Base-by-base conservation (phyloP, 2,113 vertebrate species). In the Perognathus longimembris region DNA sequence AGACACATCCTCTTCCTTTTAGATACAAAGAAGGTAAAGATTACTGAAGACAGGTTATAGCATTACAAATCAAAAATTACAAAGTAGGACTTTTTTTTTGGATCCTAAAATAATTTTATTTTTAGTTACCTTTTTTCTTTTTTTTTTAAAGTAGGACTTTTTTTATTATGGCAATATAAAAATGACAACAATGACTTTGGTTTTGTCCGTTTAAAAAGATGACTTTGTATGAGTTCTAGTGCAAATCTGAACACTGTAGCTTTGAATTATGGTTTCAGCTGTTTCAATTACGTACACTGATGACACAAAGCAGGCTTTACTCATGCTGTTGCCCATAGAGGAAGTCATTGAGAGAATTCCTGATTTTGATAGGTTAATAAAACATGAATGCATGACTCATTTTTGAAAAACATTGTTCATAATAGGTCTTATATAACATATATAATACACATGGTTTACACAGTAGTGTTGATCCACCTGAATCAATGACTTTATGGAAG, bases 361-460 rank as follows among this genome's bases (percentile, higher is more conserved):
- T 69, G 64, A 63, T 88, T 88, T 73, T 75, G 70, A 61, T 75
- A 90, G 42, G 70, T 61, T 90, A 71, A 61, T 67, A 88, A 94
- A 83, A 22, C 34, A 42, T 69, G 87, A 91, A 20, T 12, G 7
- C 32, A 36, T 11, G 26, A 26, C 81, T 95, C 38, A n/a, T 57
- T 63, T 89, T 94, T 94, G 54, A 63, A 42, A 85, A 85, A 85
- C 36, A 71, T 66, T 75, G 6, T 38, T 89, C 24, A 45, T 64
- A 78, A 79, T 45, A 67, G 32, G 10, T 50, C 36, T 84, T 66
- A 42, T 57, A 71, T 76, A 85, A 34, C 30, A 64, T 30, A 4
- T 70, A 59, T 50, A 69, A 42, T 70, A 85, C 74, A 42, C 61
- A 57, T 85, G 59, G 50, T 67, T 95, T 80, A 32, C 1, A 42